Evolutionary conservation across 1,140 invertebrate genomes (phyloP).

Genomic region (Aphis gossypii): DNA sequence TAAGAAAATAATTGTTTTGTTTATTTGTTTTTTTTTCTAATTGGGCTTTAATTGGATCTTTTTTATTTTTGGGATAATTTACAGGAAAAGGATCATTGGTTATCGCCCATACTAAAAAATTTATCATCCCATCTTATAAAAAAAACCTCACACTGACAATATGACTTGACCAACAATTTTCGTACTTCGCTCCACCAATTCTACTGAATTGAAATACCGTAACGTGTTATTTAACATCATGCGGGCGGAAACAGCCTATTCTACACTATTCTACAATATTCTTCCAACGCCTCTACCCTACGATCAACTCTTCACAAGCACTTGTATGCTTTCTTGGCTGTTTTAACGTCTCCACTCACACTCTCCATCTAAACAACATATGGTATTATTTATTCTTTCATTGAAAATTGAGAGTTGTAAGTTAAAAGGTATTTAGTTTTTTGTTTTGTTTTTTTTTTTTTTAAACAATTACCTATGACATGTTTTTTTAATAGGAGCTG

Average conservation of each 20-base stretch:
- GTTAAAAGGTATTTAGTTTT: slow-evolving; percentile 57
- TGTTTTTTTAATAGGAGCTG: slow-evolving; percentile 53
- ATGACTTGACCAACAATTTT: slow-evolving; percentile 54
- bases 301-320: slow-evolving; percentile 57
- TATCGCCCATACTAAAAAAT: slow-evolving; percentile 58
- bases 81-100: slow-evolving; percentile 58
- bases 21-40: slow-evolving; percentile 58
- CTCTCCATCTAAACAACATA: slow-evolving; percentile 57
- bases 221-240: slow-evolving; percentile 56
- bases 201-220: slow-evolving; percentile 55
- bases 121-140: slow-evolving; percentile 56
- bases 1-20: slow-evolving; percentile 14
- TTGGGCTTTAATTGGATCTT: slow-evolving; percentile 57
- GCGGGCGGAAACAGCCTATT: slow-evolving; percentile 49
- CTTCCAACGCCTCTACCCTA: slow-evolving; percentile 56
- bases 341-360: slow-evolving; percentile 58
- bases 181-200: slow-evolving; percentile 56
- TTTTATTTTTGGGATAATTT: slow-evolving; percentile 58
- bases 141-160: slow-evolving; percentile 53
- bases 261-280: slow-evolving; percentile 58
- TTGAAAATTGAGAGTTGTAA: slow-evolving; percentile 52
- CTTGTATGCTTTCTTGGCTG: slow-evolving; percentile 54
- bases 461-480: slow-evolving; percentile 40
- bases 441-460: slow-evolving; percentile 58
- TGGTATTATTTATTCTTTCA: slow-evolving; percentile 54